These are phyloP conservation scores for Clytia hemisphaerica DNA, from an alignment of 30 jellyfish, hydroid and myxozoan genomes.

Conservation along the genomic window DNA sequence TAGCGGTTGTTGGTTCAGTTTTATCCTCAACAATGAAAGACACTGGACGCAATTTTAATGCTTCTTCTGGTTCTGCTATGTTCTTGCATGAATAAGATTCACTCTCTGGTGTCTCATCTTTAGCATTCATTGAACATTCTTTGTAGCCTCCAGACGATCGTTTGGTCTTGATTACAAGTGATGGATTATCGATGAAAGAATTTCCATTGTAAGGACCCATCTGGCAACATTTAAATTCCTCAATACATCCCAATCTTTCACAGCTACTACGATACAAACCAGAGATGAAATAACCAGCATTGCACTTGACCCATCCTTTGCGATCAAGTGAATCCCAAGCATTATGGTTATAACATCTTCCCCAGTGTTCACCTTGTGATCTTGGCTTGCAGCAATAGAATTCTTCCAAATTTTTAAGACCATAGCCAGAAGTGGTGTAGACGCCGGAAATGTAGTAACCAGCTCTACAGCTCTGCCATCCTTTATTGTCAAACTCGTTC, in stretches of 20 bases:
- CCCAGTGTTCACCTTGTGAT: background rate
- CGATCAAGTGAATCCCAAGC: background rate
- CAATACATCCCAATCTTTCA: too few species aligned
- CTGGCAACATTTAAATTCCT: constrained; percentile 1
- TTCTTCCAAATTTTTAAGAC: background rate
- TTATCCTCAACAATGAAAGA: constrained; percentile 6
- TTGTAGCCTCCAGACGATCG: too few species aligned
- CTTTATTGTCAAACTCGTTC: too few species aligned
- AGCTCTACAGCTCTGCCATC: too few species aligned
- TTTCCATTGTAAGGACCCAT: too few species aligned
- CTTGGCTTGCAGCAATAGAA: constrained; percentile 1
- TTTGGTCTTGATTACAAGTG: too few species aligned
- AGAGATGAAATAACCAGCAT: background rate
- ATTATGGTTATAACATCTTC: background rate
- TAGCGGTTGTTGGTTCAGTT: background rate
- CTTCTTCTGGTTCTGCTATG: background rate
- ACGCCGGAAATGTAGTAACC: too few species aligned
- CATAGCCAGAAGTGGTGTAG: too few species aligned
- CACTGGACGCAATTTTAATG: background rate
- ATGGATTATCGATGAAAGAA: background rate
- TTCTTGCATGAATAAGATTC: background rate
- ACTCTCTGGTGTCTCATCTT: too few species aligned
- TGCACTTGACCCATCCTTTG: constrained; percentile 16
- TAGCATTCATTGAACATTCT: too few species aligned
- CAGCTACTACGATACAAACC: background rate